Conservation (phyloP, 2,113 vertebrate species). For the Chaenocephalus aceratus region DNA sequence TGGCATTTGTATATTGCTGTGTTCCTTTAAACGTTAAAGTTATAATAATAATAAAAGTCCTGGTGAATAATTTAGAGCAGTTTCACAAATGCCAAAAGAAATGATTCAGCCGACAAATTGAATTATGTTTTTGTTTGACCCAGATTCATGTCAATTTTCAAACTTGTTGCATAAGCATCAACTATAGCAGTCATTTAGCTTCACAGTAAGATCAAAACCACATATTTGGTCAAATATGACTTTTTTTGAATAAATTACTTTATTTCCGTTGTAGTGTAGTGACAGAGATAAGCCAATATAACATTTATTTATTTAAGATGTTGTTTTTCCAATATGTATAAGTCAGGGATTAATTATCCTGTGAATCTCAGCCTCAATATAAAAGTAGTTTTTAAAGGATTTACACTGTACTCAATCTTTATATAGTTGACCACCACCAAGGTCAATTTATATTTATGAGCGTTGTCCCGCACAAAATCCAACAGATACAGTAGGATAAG, state of each 20-base stretch:
- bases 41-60: neutral
- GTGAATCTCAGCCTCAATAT: neutral
- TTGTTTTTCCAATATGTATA: too few relatives aligned
- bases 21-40: neutral
- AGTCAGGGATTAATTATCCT: neutral
- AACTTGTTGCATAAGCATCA: neutral
- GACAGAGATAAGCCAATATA: neutral
- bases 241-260: neutral
- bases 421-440: neutral
- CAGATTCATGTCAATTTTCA: slow-evolving; percentile 1
- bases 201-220: neutral
- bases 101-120: slow-evolving; percentile 7
- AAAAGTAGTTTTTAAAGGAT: neutral
- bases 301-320: neutral
- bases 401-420: neutral
- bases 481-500: too few relatives aligned
- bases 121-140: slow-evolving; percentile 4
- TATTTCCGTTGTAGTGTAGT: neutral
- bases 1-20: neutral
- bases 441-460: too few relatives aligned
- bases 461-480: too few relatives aligned
- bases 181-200: neutral
- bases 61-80: neutral
- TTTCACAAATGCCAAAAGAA: slow-evolving; percentile 14
- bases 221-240: neutral